These are phyloP conservation scores for Mastomys coucha DNA, from an alignment of 2,113 vertebrate genomes.

Conservation along the genomic window DNA sequence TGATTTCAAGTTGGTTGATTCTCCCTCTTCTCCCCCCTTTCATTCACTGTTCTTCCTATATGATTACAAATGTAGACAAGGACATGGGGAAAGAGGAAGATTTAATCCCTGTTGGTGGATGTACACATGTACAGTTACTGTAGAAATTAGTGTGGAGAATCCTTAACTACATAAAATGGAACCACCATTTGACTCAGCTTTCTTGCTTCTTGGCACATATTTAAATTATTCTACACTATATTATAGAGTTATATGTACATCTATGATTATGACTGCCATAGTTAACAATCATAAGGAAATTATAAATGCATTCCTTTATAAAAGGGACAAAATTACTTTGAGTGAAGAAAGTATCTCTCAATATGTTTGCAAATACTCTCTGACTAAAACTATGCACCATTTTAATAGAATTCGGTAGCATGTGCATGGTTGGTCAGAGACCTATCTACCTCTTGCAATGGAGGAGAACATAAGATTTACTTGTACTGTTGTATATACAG, in stretches of 20 bases:
- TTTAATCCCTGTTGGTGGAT: not conserved
- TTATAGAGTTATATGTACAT: not conserved
- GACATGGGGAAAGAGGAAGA: not conserved
- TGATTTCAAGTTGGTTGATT: not conserved
- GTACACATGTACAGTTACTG: not conserved
- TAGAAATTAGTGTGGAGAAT: not conserved
- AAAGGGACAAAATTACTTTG: not conserved
- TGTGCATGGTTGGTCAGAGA: not conserved
- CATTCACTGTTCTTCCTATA: no score
- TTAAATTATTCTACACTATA: not conserved
- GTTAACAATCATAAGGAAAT: not conserved
- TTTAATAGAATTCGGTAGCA: not conserved
- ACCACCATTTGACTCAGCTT: not conserved
- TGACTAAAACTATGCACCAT: not conserved
- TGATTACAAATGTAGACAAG: not conserved
- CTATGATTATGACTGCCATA: not conserved
- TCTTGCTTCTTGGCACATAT: no score
- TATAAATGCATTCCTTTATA: not conserved
- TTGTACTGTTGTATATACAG: not conserved
- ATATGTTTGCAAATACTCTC: not conserved
- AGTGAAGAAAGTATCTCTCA: not conserved
- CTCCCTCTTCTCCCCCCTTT: not conserved
- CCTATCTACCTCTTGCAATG: not conserved
- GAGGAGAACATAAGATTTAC: not conserved
- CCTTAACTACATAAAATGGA: not conserved